These are phyloP conservation scores for Lysandra coridon DNA, from an alignment of 2,888 invertebrate genomes.

Conservation along the genomic window DNA sequence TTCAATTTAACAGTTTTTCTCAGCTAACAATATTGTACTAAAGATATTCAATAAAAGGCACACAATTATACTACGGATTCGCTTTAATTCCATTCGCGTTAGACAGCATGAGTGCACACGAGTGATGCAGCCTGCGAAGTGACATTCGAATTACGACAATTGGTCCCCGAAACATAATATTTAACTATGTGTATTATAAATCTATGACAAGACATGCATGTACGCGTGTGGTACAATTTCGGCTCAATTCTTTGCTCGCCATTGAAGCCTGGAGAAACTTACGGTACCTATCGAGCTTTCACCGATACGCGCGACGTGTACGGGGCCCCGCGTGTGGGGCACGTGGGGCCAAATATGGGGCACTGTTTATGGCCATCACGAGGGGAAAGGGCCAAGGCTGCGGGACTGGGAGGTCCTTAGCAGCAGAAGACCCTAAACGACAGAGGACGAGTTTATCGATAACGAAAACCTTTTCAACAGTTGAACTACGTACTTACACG, in stretches of 20 bases:
- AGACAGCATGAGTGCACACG: too few species aligned
- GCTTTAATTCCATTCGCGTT: too few species aligned
- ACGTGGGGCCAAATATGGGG: not conserved
- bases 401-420: not conserved
- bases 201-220: not conserved
- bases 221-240: conserved; percentile 7
- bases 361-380: not conserved
- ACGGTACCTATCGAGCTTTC: conserved; percentile 19
- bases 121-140: too few species aligned
- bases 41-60: too few species aligned
- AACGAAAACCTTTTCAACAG: too few species aligned
- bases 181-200: not conserved
- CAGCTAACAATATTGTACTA: too few species aligned
- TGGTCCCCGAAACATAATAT: not conserved
- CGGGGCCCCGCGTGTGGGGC: not conserved
- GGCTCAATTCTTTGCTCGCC: conserved; percentile 7
- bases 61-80: too few species aligned
- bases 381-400: not conserved
- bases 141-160: not conserved
- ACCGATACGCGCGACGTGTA: not conserved
- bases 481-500: too few species aligned
- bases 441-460: too few species aligned
- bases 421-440: too few species aligned
- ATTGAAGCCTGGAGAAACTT: conserved; percentile 8
- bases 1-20: too few species aligned